These are phyloP conservation scores for Xylocopa sonorina DNA, from an alignment of 1,140 invertebrate genomes.

Conservation along the genomic window DNA sequence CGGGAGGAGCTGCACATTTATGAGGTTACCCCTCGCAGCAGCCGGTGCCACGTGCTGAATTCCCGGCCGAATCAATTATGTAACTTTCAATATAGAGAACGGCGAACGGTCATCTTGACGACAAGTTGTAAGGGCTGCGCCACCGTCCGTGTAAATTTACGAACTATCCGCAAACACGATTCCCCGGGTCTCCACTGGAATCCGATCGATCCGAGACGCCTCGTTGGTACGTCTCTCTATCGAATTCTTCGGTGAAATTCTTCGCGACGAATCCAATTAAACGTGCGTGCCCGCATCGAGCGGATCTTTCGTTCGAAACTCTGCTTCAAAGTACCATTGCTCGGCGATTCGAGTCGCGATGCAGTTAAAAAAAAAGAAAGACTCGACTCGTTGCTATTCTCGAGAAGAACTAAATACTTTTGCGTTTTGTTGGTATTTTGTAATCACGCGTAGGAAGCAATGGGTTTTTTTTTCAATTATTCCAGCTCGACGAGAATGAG, in stretches of 20 bases:
- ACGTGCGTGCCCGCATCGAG: neutral
- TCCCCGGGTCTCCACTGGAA: conserved; percentile 26
- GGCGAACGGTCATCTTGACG: conserved; percentile 65
- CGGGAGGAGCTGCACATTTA: conserved; percentile 16
- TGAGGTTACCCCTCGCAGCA: conserved; percentile 23
- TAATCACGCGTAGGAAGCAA: neutral
- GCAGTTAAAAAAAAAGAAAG: neutral
- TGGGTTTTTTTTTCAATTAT: neutral
- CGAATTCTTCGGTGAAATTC: conserved; percentile 38
- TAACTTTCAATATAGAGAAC: conserved; percentile 76
- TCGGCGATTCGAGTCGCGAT: neutral
- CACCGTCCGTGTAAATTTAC: conserved; percentile 69
- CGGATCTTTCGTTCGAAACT: conserved; percentile 12
- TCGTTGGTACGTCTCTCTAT: conserved; percentile 41
- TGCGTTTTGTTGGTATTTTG: no score
- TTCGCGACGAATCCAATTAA: conserved; percentile 44
- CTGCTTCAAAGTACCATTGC: neutral
- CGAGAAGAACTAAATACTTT: no score
- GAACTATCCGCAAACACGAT: conserved; percentile 54
- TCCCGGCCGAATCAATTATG: conserved; percentile 75
- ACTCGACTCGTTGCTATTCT: no score
- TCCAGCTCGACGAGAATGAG: neutral
- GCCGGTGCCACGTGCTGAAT: conserved; percentile 60
- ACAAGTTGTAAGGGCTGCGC: conserved; percentile 59
- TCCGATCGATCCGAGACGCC: conserved; percentile 48